Base-by-base conservation (phyloP, 2,113 vertebrate genomes). In the Callipepla californica region DNA sequence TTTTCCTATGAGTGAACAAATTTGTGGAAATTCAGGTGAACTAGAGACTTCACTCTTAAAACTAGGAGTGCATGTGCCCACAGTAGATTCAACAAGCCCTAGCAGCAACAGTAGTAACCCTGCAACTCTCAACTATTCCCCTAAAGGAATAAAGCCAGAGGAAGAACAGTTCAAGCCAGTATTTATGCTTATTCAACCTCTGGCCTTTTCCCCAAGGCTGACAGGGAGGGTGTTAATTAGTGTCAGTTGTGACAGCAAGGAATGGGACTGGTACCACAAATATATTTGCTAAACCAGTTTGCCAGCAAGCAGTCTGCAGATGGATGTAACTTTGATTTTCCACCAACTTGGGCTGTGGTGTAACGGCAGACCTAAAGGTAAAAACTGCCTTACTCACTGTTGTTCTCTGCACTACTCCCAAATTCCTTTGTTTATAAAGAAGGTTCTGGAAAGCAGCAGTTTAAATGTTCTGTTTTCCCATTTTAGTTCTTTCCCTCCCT, bases 181-280 rank as follows among this genome's bases (percentile, higher is more conserved):
- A 58, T 76, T 70, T 32, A 57, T 66, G 67, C 58, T 80, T 66
- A 18, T 61, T 38, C 69, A 62, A 66, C 45, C 82, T 48, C 66
- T 5, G 76, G 79, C 51, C 82, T 80, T 85, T 26, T 44, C 68
- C 82, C 81, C 47, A n/a, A 12, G 79, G 61, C 89, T 83, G 51
- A 61, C 61, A 94, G 67, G 94, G 76, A 44, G 73, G 73, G 58
- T 81, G 83, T 79, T 92, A 94, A 90, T 80, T 80, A 78, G 40
- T 30, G 48, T 94, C 79, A 80, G 0, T 57, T 61, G 68, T 83
- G 68, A 62, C 76, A 83, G 87, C 11, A 3, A 74, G 81, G 18
- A 88, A 19, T 6, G 69, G 94, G 76, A 65, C 53, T 23, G 19
- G 58, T 86, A 92, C 73, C 93, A 95, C 73, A 63, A 68, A 59